Base-by-base conservation (phyloP, 2,113 vertebrate species). In the Andinoacara biseriatus region DNA sequence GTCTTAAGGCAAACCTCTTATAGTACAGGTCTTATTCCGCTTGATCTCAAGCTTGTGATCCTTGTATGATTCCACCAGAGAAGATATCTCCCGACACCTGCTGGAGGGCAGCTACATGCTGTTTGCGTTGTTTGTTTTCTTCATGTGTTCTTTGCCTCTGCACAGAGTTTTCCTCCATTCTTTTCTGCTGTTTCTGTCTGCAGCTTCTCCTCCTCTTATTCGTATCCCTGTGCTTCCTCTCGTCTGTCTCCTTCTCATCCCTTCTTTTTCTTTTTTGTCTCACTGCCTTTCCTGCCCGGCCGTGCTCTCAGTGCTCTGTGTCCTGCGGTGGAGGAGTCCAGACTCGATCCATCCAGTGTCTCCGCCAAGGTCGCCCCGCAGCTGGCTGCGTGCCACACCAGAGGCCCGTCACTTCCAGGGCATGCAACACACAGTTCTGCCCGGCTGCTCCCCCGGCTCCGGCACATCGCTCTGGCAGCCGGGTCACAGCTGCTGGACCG, bases 381-480 rank as follows among this genome's bases (percentile, higher is more conserved):
- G 89, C 94, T 0, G 96, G 96, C 35, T 99, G 98, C 81, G 89
- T 94, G 76, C 89, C 95, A 76, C 96, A 96, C 61, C 97, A 98
- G 92, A 98, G 96, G 74, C 98, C 98, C 5, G 86, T 96, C 1
- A 89, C 91, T 72, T 97, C 97, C 14, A 95, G 95, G 91, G 98
- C 98, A 1, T 99, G 98, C 91, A 98, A 99, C 80, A 99, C 97
- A 6, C 96, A 97, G 91, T 99, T 99, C 92, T 99, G 98, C 88
- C 96, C 97, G 0, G 89, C 95, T 3, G 93, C 91, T 31, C 72
- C 78, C 63, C 89, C 63, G 0, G 74, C 59, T 26, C 87, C 74
- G 0, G 77, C 78, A 49, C 91, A 85, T 5, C 86, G 85, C 29
- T 86, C 78, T 0, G 20, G 61, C 24, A 72, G 85, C 56, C 80